Evolutionary conservation across 2,888 invertebrate genomes (phyloP), one percentile per base, ranked within the genome.

Genomic region (Lissonota sp.): DNA sequence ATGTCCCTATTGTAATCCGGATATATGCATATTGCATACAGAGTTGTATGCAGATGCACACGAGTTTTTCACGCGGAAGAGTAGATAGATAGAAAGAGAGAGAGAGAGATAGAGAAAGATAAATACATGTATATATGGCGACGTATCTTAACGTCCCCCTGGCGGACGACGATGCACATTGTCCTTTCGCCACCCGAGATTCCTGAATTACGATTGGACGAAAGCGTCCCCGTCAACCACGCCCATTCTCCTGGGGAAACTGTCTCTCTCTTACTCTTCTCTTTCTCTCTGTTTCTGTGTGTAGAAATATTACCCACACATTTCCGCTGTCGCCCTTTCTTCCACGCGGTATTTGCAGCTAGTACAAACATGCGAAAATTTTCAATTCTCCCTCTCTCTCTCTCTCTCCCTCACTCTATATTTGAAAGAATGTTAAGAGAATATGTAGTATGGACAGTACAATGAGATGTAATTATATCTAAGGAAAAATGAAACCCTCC

Each of bases 201-300:
- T 88, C 86, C 88, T 87, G 87, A 85, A 88, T 88, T 87, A 88
- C 89, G 86, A 92, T 92, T 92, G 92, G 92, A 84, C 88, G 90
- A 88, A 89, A 90, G 88, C 91, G 89, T 88, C 90, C 85, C 85
- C 85, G 84, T 89, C 87, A 87, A 89, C 89, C 90, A 90, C 90
- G 89, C 89, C 90, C 87, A 90, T 88, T 78, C 73, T 73, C 73
- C 82, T 85, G 84, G 82, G 78, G 83, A 69, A 53, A 44, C 67
- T 72, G 49, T 83, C 71, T 82, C 81, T 67, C 58, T 76, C 76
- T 72, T 63, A 57, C 79, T 49, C 80, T 74, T 58, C 66, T 63
- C 63, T 49, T 62, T 79, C 62, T 67, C 69, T 75, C 67, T 49
- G 55, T 74, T 57, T 60, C 71, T 78, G 78, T 81, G 82, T 78